phyloP scores from a whole-genome alignment of 2,888 invertebrate species.

The Stegophylla sp. region DNA sequence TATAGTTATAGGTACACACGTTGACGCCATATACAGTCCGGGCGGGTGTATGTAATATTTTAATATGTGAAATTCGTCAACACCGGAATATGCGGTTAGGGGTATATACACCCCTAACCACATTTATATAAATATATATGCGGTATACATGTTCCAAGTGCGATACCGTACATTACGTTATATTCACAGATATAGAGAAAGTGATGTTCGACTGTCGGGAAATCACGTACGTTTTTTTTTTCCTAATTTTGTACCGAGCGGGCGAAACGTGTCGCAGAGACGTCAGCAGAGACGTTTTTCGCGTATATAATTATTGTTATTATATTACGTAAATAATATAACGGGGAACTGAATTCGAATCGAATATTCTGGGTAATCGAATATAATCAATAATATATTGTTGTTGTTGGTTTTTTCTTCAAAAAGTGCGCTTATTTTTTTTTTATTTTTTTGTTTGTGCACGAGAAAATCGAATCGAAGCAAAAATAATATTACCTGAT shows the following conservation, averaged over 20 bases:
- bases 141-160: neutral
- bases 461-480: constrained; percentile 17
- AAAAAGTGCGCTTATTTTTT: neutral
- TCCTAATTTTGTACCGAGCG: too few species aligned
- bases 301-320: too few species aligned
- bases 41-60: too few species aligned
- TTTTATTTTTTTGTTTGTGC: constrained; percentile 9
- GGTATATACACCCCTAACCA: neutral
- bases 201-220: neutral
- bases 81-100: neutral
- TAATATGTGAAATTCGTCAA: neutral
- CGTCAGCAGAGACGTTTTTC: neutral
- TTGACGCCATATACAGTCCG: neutral
- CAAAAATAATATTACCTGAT: constrained; percentile 73
- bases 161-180: neutral
- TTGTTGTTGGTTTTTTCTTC: neutral
- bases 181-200: too few species aligned
- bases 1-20: too few species aligned
- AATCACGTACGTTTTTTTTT: too few species aligned
- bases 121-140: neutral
- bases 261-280: neutral
- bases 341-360: neutral
- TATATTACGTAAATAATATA: too few species aligned
- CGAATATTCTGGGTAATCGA: neutral
- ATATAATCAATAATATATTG: neutral